A percentile compares a stretch with the other conserved stretches of the same genome.
These are phyloP conservation scores for Ceratina calcarata DNA, from an alignment of 1,140 invertebrate species.

Conservation along the genomic window DNA sequence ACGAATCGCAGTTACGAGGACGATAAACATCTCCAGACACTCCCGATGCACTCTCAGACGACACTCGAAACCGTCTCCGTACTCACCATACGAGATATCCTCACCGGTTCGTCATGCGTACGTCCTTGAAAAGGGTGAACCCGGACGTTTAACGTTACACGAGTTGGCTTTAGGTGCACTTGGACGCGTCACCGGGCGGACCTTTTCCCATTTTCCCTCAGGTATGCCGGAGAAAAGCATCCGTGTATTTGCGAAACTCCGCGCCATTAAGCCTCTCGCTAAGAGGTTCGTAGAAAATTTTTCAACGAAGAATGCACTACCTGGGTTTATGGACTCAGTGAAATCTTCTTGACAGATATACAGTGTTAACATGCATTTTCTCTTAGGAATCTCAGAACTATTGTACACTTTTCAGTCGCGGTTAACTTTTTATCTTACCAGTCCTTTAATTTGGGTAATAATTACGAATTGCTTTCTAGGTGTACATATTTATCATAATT, in stretches of 20 bases:
- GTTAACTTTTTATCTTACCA: too few species aligned
- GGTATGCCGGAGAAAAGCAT: not conserved
- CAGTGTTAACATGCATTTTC: too few species aligned
- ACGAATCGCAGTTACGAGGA: constrained; percentile 48
- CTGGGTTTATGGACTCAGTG: not conserved
- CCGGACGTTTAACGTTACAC: constrained; percentile 22
- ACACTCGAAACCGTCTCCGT: constrained; percentile 21
- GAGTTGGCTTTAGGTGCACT: constrained; percentile 47
- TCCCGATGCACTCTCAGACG: constrained; percentile 52
- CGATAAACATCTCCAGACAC: constrained; percentile 73
- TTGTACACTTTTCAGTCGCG: too few species aligned
- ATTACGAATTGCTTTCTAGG: too few species aligned
- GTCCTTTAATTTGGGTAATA: too few species aligned
- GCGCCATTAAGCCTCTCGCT: not conserved
- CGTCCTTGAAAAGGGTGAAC: constrained; percentile 52
- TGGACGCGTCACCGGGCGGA: not conserved
- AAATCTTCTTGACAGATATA: not conserved
- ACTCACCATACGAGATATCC: constrained; percentile 29
- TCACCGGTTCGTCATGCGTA: constrained; percentile 19
- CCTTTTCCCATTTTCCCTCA: not conserved
- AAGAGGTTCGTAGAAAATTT: not conserved
- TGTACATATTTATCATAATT: too few species aligned
- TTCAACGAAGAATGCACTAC: not conserved
- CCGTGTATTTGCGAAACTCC: not conserved
- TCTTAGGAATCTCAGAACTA: too few species aligned